Conservation (phyloP, 2,888 invertebrate genomes). For the Nomada ferruginata region DNA sequence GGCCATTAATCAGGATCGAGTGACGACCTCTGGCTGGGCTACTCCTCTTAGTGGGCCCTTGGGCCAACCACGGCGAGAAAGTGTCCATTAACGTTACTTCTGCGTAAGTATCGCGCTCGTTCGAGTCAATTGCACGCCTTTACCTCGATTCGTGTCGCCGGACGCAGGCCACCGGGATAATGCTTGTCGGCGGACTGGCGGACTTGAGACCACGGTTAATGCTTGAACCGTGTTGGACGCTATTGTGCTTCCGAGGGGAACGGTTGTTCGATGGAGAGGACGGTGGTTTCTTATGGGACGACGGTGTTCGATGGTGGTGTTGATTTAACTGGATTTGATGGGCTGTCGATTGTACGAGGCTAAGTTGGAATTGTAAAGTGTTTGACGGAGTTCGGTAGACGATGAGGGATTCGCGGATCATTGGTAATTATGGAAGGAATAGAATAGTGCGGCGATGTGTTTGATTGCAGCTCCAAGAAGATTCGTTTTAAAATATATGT, state of each 20-base stretch:
- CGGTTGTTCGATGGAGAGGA: conserved; percentile 17
- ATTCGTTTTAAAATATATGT: too few relatives aligned
- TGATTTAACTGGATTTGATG: conserved; percentile 34
- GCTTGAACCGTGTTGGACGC: conserved; percentile 48
- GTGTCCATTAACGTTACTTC: conserved; percentile 59
- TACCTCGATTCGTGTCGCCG: conserved; percentile 3
- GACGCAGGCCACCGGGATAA: not conserved
- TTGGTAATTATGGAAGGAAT: too few relatives aligned
- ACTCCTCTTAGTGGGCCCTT: conserved; percentile 49
- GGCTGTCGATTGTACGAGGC: not conserved
- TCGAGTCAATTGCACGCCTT: conserved; percentile 36
- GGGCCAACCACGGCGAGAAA: conserved; percentile 42
- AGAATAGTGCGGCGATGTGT: too few relatives aligned
- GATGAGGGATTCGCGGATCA: too few relatives aligned
- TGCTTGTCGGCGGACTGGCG: conserved; percentile 6
- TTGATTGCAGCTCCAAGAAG: too few relatives aligned
- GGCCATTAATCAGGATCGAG: conserved; percentile 78
- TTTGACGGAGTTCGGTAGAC: not conserved
- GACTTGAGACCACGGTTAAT: conserved; percentile 42
- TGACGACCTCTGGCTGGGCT: conserved; percentile 69
- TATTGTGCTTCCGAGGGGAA: conserved; percentile 24
- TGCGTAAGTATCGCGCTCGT: conserved; percentile 42
- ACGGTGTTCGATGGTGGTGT: conserved; percentile 9
- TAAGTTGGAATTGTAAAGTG: not conserved
- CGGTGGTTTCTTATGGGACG: not conserved